Base-by-base conservation (phyloP, 2,113 vertebrate genomes). In the Nanger granti region DNA sequence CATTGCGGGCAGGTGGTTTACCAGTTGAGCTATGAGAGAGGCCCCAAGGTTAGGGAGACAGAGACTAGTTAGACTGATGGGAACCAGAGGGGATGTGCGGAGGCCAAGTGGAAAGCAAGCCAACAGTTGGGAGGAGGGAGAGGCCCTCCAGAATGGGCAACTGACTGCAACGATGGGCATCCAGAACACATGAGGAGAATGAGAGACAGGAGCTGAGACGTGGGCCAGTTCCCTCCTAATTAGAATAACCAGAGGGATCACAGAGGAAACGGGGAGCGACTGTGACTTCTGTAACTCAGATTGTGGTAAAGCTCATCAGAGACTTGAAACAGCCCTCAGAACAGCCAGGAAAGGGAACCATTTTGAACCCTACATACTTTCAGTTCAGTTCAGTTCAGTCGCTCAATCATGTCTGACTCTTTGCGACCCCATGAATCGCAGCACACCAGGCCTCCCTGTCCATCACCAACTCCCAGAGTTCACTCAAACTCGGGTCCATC, bases 331-430 rank as follows among this genome's bases (percentile, higher is more conserved):
- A 14, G 62, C 41, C 37, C 55, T 76, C 73, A 24, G 87, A 47
- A n/a, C 7, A 91, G 31, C 9, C 44, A 49, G 15, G 31, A 34
- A 18, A 26, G 2, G n/a, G 79, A 28, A 15, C 8, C 11, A 4
- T 10, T 18, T 15, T 17, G 10, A 3, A 57, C 18, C 9, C 34
- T 29, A 1, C 83, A 37, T 31, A 7, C 66, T 60, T 87, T 82
- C 85, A 64, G 17, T 66, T 82, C 57, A 59, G 57, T 59, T 59
- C 57, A 26, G 57, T 59, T 59, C 57, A 9, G 57, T 59, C 0
- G 0, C 57, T 59, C 8, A 73, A n/a, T 60, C 4, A 0, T 28
- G 59, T 60, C 59, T 1, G 0, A 60, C 59, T 60, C 59, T 60
- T 26, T 60, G 9, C 0, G 24, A 60, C 24, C 10, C 24, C 24